Percentiles rank a stretch among this genome's conserved stretches.
phyloP scores from a whole-genome alignment of 1,140 invertebrate genomes.

The Bombus confusus region DNA sequence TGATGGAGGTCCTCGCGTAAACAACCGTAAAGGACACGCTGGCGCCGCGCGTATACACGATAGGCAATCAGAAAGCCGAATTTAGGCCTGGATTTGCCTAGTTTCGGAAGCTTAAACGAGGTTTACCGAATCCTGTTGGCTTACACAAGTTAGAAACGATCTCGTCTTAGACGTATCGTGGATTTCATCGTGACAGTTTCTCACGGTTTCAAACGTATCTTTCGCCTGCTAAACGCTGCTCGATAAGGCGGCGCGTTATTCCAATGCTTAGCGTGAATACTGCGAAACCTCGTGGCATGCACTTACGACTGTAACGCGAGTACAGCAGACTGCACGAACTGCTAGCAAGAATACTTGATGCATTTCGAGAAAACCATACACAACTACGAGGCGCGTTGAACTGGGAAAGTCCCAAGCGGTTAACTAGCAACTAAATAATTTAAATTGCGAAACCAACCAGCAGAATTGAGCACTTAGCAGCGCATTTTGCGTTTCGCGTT shows the following conservation, averaged over 20 bases:
- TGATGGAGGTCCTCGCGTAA: slow-evolving; percentile 5
- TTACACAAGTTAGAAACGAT: not conserved
- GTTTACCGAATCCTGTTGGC: not conserved
- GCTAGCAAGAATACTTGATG: no score
- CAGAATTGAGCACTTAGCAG: not conserved
- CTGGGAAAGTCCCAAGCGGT: no score
- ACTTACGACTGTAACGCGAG: no score
- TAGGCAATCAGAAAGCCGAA: not conserved
- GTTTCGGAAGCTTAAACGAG: slow-evolving; percentile 16
- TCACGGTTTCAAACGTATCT: not conserved
- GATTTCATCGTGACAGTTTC: not conserved
- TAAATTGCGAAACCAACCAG: not conserved
- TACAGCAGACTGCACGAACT: no score
- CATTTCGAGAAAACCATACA: no score
- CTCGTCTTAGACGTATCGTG: not conserved
- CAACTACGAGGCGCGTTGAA: no score
- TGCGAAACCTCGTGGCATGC: no score
- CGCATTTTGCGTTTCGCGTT: not conserved
- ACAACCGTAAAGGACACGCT: slow-evolving; percentile 12
- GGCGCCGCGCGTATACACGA: not conserved
- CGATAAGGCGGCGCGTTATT: not conserved
- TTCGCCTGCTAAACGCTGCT: not conserved
- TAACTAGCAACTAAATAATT: not conserved
- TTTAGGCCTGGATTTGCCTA: slow-evolving; percentile 21
- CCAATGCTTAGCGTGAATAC: no score